Conservation (phyloP, 2,113 vertebrate genomes). For the Connochaetes taurinus region DNA sequence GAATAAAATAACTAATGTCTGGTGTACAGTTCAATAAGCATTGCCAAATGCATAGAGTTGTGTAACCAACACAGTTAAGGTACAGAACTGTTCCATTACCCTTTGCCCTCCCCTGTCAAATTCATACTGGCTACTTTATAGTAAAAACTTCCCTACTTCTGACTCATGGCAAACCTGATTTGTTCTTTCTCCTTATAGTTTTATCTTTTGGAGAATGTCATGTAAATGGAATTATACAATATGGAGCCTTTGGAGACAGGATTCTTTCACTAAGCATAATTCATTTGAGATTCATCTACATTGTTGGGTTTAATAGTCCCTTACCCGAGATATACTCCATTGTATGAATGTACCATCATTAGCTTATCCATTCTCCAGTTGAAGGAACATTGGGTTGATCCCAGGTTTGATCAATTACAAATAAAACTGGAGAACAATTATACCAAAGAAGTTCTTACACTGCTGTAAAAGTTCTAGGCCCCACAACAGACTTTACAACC, state of each 20-base stretch:
- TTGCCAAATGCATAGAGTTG: neutral
- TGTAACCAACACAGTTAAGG: neutral
- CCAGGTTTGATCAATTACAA: neutral
- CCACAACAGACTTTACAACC: neutral
- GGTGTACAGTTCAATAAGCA: neutral
- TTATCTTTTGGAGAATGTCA: neutral
- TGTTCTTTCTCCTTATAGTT: neutral
- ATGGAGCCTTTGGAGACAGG: neutral
- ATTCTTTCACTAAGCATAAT: neutral
- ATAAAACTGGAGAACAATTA: constrained; percentile 2
- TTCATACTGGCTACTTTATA: neutral
- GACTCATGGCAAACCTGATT: neutral
- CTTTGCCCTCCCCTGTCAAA: neutral
- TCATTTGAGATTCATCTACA: neutral
- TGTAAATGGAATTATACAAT: neutral
- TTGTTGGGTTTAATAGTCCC: neutral
- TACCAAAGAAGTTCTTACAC: neutral
- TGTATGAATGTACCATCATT: neutral
- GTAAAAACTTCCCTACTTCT: neutral
- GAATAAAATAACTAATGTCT: neutral
- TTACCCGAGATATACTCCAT: neutral
- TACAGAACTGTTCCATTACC: neutral
- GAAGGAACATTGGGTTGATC: neutral
- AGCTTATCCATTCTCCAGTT: neutral
- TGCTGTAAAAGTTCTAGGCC: neutral